Conservation (phyloP, 30 jellyfish, hydroid and myxozoan genomes). For the Chrysaora quinquecirrha region DNA sequence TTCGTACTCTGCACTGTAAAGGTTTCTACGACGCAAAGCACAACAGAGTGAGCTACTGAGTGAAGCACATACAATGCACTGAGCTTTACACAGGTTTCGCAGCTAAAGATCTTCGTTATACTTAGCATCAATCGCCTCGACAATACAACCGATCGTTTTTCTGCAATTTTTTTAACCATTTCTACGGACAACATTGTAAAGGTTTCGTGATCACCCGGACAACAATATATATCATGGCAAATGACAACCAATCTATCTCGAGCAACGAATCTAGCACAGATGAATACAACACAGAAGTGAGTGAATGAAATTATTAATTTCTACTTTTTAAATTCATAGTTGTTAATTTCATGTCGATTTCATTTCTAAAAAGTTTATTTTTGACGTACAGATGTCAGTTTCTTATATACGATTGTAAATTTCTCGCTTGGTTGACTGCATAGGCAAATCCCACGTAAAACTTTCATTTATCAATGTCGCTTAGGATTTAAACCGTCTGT, state of each 20-base stretch:
- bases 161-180: neutral
- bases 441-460: too few species aligned
- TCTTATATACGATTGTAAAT: too few species aligned
- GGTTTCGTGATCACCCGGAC: slow-evolving; percentile 21
- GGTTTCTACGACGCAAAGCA: slow-evolving; percentile 68
- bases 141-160: neutral
- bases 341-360: too few species aligned
- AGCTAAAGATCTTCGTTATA: neutral
- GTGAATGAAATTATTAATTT: neutral
- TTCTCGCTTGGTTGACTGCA: too few species aligned
- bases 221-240: slow-evolving; percentile 42
- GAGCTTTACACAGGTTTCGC: neutral
- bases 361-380: too few species aligned
- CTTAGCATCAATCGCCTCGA: neutral
- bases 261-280: slow-evolving; percentile 65
- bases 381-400: too few species aligned
- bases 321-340: too few species aligned
- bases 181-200: neutral
- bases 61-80: neutral
- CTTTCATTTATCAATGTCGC: too few species aligned
- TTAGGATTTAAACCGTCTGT: too few species aligned
- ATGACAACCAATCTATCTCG: slow-evolving; percentile 60
- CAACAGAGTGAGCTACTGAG: slow-evolving; percentile 8
- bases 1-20: slow-evolving; percentile 12
- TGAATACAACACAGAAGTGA: slow-evolving; percentile 47